These are phyloP conservation scores for Holcopasites calliopsidis DNA, from an alignment of 1,140 invertebrate species.

Conservation along the genomic window DNA sequence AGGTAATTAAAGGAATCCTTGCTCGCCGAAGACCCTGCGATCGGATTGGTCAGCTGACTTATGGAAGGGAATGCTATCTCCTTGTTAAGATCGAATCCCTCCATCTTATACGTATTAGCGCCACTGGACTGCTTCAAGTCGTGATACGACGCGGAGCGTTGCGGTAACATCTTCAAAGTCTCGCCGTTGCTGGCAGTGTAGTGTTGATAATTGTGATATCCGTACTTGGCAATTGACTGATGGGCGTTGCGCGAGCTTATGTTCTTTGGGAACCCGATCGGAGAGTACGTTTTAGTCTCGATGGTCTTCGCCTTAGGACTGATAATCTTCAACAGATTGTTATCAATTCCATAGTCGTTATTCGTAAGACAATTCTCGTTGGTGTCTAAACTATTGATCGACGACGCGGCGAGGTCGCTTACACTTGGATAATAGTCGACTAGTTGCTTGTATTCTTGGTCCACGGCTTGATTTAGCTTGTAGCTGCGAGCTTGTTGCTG, in stretches of 20 bases:
- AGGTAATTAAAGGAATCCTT: conserved; percentile 71
- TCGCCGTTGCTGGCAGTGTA: conserved; percentile 71
- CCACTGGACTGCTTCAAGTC: conserved; percentile 62
- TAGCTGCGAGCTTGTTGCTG: conserved; percentile 65
- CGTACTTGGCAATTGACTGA: conserved; percentile 68
- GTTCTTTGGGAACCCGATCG: conserved; percentile 73
- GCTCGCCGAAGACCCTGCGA: conserved; percentile 62
- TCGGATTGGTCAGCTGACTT: conserved; percentile 60
- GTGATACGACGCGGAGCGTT: conserved; percentile 66
- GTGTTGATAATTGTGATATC: conserved; percentile 72
- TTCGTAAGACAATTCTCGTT: conserved; percentile 63
- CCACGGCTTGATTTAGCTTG: conserved; percentile 64
- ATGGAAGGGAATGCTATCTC: conserved; percentile 58
- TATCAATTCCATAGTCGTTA: conserved; percentile 69
- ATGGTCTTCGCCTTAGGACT: conserved; percentile 68
- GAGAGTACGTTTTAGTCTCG: conserved; percentile 67
- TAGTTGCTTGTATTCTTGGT: conserved; percentile 71
- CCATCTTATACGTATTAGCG: conserved; percentile 69
- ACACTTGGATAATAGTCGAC: conserved; percentile 67
- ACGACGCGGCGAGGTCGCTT: conserved; percentile 61
- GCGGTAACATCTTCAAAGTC: conserved; percentile 63
- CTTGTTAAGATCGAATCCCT: conserved; percentile 69
- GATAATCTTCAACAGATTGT: conserved; percentile 67
- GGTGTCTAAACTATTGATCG: conserved; percentile 52
- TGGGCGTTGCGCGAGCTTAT: conserved; percentile 56